Evolutionary conservation across 2,797 vertebrate species (phyloP).

Genomic region (Rhyacichthys aspro): DNA sequence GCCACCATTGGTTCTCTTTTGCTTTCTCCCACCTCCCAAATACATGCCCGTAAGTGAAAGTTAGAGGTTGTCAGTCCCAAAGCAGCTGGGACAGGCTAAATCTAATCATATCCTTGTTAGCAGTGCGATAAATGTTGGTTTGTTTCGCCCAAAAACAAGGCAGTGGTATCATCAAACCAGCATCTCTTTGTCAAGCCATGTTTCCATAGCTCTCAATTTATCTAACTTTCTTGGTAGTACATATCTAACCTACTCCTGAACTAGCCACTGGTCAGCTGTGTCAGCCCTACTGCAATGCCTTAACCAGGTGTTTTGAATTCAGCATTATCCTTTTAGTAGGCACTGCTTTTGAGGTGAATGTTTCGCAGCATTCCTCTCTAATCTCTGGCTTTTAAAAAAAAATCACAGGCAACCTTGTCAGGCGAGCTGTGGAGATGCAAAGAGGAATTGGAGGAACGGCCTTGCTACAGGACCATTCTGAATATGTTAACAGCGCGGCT

Average conservation of each 20-base stretch:
- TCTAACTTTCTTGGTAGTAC: background rate
- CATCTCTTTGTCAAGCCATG: no score
- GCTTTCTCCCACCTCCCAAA: no score
- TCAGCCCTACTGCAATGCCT: background rate
- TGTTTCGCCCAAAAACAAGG: no score
- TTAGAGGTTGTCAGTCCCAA: no score
- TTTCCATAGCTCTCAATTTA: background rate
- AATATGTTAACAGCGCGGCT: slow-evolving; percentile 76
- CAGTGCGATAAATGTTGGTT: no score
- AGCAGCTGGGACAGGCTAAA: no score
- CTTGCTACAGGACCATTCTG: slow-evolving; percentile 74
- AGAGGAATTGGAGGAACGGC: slow-evolving; percentile 74
- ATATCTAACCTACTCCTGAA: background rate
- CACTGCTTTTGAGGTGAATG: slow-evolving; percentile 46
- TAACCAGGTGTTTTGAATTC: slow-evolving; percentile 25
- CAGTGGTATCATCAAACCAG: no score
- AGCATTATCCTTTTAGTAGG: slow-evolving; percentile 40
- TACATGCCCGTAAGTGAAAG: no score
- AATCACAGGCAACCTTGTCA: slow-evolving; percentile 72
- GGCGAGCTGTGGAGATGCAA: slow-evolving; percentile 58
- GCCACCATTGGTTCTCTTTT: no score
- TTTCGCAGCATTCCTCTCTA: slow-evolving; percentile 59
- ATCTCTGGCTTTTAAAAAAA: slow-evolving; percentile 59
- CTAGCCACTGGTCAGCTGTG: background rate
- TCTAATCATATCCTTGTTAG: no score